Conservation (phyloP, 2,113 vertebrate species). For the Illadopsis cleaveri region DNA sequence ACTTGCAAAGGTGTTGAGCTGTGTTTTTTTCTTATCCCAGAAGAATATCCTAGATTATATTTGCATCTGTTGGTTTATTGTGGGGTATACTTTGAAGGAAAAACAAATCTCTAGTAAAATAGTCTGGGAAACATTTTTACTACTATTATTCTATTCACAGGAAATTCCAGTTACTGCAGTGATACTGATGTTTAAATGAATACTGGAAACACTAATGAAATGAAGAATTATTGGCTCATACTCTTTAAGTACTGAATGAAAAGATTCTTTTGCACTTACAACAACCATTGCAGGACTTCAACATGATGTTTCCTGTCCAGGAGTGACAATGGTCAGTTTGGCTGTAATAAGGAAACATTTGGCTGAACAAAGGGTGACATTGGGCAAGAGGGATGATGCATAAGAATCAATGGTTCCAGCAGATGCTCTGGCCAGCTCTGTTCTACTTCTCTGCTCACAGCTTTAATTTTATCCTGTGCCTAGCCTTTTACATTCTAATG, state of each 20-base stretch:
- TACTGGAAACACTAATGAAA: background rate
- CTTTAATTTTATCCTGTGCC: background rate
- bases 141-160: background rate
- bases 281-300: slow-evolving; percentile 10
- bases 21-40: background rate
- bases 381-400: slow-evolving; percentile 15
- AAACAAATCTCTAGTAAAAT: background rate
- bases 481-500: background rate
- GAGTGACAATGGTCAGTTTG: slow-evolving; percentile 7
- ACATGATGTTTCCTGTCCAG: slow-evolving; percentile 27
- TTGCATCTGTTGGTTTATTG: background rate
- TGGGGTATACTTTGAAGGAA: background rate
- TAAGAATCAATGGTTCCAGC: background rate
- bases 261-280: slow-evolving; percentile 23
- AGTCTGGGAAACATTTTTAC: background rate
- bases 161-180: slow-evolving; percentile 17
- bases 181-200: background rate
- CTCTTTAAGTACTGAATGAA: background rate
- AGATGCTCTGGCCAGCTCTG: fast-evolving
- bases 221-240: background rate
- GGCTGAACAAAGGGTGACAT: slow-evolving; percentile 27
- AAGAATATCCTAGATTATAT: background rate
- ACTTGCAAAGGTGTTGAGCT: background rate
- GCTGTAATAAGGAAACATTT: slow-evolving; percentile 3
- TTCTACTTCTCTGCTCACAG: background rate